These are phyloP conservation scores for Melieria crassipennis DNA, from an alignment of 2,888 invertebrate genomes.

Conservation along the genomic window DNA sequence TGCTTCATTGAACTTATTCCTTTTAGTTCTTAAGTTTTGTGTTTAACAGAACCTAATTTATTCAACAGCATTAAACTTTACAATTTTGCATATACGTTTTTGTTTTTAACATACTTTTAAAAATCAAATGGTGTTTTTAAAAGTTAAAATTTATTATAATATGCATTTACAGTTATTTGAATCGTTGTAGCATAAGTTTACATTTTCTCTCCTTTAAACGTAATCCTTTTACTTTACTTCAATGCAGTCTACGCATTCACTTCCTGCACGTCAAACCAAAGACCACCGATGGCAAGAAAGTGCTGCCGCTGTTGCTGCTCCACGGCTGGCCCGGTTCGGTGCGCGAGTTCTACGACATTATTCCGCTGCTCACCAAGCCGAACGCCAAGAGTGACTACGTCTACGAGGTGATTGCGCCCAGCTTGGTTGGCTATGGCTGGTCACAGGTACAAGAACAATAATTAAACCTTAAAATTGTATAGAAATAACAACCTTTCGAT, in stretches of 20 bases:
- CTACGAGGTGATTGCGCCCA: slow-evolving; percentile 76
- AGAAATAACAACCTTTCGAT: neutral
- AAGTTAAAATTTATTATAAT: too few species aligned
- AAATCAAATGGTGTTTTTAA: too few species aligned
- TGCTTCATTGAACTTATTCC: too few species aligned
- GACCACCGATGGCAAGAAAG: slow-evolving; percentile 66
- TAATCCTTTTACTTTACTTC: neutral
- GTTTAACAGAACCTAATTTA: too few species aligned
- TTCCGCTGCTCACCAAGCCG: slow-evolving; percentile 72
- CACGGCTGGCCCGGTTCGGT: slow-evolving; percentile 91
- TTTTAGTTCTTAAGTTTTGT: too few species aligned
- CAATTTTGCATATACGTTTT: too few species aligned
- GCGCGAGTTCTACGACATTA: slow-evolving; percentile 80
- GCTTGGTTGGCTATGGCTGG: slow-evolving; percentile 77
- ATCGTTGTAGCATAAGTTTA: too few species aligned
- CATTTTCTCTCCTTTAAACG: too few species aligned
- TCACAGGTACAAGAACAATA: slow-evolving; percentile 68
- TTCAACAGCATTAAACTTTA: too few species aligned
- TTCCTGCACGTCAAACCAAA: slow-evolving; percentile 72
- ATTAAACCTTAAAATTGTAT: neutral
- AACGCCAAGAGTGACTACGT: slow-evolving; percentile 69
- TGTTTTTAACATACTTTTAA: too few species aligned
- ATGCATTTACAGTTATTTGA: too few species aligned
- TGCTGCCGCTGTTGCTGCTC: slow-evolving; percentile 76
- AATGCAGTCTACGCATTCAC: slow-evolving; percentile 71